Base-by-base conservation (phyloP, 2,888 invertebrate genomes). In the Polymixis flavicincta region DNA sequence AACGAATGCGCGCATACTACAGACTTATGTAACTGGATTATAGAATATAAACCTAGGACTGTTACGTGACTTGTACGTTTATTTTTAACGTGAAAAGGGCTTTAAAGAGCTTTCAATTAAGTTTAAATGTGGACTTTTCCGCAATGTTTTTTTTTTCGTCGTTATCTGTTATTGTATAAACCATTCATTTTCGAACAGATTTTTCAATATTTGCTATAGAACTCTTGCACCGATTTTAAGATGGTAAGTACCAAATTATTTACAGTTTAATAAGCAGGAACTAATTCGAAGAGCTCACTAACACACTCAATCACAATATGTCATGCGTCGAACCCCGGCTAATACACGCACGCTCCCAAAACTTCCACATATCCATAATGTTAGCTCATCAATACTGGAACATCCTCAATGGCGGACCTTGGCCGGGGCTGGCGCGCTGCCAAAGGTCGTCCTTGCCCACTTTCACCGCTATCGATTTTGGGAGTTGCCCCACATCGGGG, bases 401-500 rank as follows among this genome's bases (percentile, higher is more conserved):
- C 73, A 76, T 76, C 82, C 78, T 76, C 87, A 64, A 59, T 14
- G 60, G 61, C 71, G 81, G 84, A 80, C 89, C 87, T 89, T 90
- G 89, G 87, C 80, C 77, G 74, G 71, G 57, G 76, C 78, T 87
- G 88, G 85, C 89, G 74, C 78, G 82, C 83, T 75, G 89, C 85
- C 88, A 88, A 86, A 88, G 88, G 88, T 87, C 86, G 86, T 78
- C 84, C 85, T 89, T 83, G 79, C 80, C 80, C 84, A 90, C 90
- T 90, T 89, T 90, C 91, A 84, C 87, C 83, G 76, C 71, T 87
- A 90, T 90, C 90, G 90, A 90, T 90, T 86, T 77, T 79, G 74
- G 87, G 81, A 64, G 74, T 83, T 85, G 85, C 66, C 87, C 88
- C 83, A 81, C 79, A 85, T 88, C 61, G 67, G 25, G 57, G 79